phyloP scores from a whole-genome alignment of 2,888 invertebrate species.

The Drosophila acutilabella region DNA sequence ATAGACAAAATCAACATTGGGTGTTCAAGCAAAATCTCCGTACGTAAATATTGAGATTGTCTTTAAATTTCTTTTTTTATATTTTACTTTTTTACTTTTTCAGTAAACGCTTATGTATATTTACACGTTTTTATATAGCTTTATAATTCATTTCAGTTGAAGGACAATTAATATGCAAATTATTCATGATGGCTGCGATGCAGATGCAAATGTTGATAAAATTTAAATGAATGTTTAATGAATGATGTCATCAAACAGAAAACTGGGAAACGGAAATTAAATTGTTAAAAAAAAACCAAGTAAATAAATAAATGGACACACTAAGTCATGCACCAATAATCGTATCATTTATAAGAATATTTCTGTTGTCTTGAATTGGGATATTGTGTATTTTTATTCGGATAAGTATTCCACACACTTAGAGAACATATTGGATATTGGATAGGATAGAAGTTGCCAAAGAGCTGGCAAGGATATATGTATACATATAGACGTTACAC shows the following conservation, averaged over 20 bases:
- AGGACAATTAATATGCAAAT: constrained; percentile 49
- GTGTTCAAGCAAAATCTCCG: no score
- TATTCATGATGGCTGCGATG: constrained; percentile 44
- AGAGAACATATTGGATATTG: constrained; percentile 19
- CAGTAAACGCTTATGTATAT: constrained; percentile 69
- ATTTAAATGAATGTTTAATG: constrained; percentile 45
- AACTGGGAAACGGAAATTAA: constrained; percentile 26
- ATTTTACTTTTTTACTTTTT: not conserved
- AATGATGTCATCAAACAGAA: constrained; percentile 36
- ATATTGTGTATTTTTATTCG: not conserved
- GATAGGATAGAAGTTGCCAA: constrained; percentile 11
- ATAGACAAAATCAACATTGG: constrained; percentile 24
- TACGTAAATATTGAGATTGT: constrained; percentile 10
- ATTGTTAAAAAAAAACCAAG: not conserved
- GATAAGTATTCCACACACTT: constrained; percentile 18
- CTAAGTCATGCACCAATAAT: constrained; percentile 58
- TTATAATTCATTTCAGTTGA: constrained; percentile 23
- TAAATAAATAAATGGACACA: constrained; percentile 14
- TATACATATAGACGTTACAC: constrained; percentile 38
- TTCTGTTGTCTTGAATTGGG: not conserved
- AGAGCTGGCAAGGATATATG: constrained; percentile 34
- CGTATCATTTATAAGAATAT: constrained; percentile 6
- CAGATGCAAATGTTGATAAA: constrained; percentile 35
- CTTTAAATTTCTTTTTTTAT: constrained; percentile 4
- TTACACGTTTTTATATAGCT: constrained; percentile 63